Evolutionary conservation across 2,797 vertebrate genomes (phyloP), one percentile per base, ranked within the genome.

Genomic region (Poeciliopsis gracilis): DNA sequence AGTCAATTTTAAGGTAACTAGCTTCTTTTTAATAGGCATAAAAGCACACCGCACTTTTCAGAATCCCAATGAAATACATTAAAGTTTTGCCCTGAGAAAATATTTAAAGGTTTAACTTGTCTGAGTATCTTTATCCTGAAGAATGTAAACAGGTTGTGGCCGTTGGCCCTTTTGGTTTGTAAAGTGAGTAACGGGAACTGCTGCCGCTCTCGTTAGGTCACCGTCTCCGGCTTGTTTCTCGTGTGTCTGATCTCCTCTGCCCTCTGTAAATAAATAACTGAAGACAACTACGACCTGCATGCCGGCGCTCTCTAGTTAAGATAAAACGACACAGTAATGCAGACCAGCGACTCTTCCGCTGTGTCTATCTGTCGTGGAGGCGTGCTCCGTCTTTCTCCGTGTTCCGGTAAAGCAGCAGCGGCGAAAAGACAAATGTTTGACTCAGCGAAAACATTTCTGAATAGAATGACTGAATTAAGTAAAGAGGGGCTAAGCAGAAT

Each of bases 191-290:
- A 66, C 41, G 3, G 20, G 45, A 83, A 70, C 49, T 8, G 3
- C 61, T 9, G 23, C 47, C 5, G 0, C 12, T 73, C 57, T 77
- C 70, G 81, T 82, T 59, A 8, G 38, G 79, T 41, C 72, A 41
- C 45, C 25, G 0, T 33, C 67, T 69, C 36, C 43, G 61, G 66
- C 61, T 76, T 16, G 72, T 80, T 36, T 77, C 74, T 91, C 75
- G 8, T 66, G 77, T 79, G 57, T 83, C 84, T 67, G 23, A 28
- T 77, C 63, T 76, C 46, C 33, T 81, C 43, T 10, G 76, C 45
- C 74, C 87, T 83, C 79, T 72, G n/a, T 36, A 2, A 81, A 86
- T 86, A 83, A 88, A 77, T 83, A 84, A 88, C 81, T 59, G 36
- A 77, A 81, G 70, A 79, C 36, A 43, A 3, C 67, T 43, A 30